Percentiles rank a stretch among this genome's conserved stretches.
These are phyloP conservation scores for Etia nguti DNA, from an alignment of 2,113 vertebrate species.

Conservation along the genomic window DNA sequence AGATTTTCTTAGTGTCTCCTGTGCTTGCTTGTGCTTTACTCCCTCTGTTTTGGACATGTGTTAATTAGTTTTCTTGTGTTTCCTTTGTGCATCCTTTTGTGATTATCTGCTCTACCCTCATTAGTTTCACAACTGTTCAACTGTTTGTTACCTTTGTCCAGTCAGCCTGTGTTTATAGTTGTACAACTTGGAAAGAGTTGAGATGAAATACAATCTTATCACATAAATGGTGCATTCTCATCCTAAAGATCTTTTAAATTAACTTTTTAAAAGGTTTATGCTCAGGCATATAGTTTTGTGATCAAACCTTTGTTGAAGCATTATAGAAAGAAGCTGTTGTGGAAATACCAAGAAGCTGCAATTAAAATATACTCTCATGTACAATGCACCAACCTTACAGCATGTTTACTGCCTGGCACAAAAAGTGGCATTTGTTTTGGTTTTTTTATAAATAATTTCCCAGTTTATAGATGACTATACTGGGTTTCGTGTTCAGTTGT, in stretches of 20 bases:
- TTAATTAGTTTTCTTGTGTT: neutral
- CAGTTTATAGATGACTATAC: neutral
- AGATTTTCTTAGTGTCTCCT: neutral
- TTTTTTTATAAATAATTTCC: neutral
- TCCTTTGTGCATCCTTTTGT: neutral
- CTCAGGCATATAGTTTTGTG: neutral
- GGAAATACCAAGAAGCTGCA: neutral
- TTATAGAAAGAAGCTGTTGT: neutral
- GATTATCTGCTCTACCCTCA: neutral
- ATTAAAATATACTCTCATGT: neutral
- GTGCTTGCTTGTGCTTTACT: neutral
- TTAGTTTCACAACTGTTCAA: neutral
- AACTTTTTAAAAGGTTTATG: neutral
- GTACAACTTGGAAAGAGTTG: neutral
- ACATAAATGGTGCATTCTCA: neutral
- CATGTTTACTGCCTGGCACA: neutral
- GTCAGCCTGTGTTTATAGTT: rapidly evolving
- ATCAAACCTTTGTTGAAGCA: neutral
- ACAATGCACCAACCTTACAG: neutral
- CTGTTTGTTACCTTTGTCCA: neutral
- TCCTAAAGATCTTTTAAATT: neutral
- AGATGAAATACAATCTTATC: neutral
- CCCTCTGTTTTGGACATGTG: neutral
- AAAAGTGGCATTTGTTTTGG: neutral
- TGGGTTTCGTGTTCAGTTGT: neutral